phyloP scores from a whole-genome alignment of 2,888 invertebrate species.

The Caenorhabditis uteleia region DNA sequence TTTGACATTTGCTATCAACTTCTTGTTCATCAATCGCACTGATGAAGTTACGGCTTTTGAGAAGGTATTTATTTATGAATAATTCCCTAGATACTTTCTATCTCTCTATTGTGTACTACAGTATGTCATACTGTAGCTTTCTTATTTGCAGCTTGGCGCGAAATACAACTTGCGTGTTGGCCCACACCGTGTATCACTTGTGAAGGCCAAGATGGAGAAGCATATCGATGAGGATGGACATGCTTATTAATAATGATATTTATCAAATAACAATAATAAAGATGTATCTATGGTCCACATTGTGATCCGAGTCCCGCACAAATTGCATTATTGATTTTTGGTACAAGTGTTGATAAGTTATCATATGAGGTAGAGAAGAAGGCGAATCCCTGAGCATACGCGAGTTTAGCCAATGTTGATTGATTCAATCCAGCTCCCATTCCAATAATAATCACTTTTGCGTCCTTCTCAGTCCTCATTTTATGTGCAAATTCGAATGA shows the following conservation, averaged over 20 bases:
- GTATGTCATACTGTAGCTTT: no score
- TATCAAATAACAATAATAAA: neutral
- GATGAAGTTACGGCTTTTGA: conserved; percentile 52
- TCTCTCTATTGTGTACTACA: neutral
- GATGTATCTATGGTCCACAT: conserved; percentile 35
- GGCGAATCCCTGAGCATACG: conserved; percentile 46
- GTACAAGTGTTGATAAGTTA: conserved; percentile 24
- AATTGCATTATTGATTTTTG: conserved; percentile 44
- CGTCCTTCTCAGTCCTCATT: conserved; percentile 36
- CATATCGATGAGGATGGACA: conserved; percentile 37
- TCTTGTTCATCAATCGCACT: conserved; percentile 31
- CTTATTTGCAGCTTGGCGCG: conserved; percentile 41
- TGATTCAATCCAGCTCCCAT: conserved; percentile 42
- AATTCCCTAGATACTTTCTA: no score
- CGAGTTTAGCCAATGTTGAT: conserved; percentile 25
- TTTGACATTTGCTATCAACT: conserved; percentile 44
- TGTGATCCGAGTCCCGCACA: conserved; percentile 29
- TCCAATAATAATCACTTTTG: conserved; percentile 50
- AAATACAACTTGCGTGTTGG: conserved; percentile 45
- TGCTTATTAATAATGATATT: conserved; percentile 12
- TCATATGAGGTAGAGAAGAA: conserved; percentile 42
- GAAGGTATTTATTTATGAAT: conserved; percentile 17
- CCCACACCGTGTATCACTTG: conserved; percentile 45
- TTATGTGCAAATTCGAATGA: conserved; percentile 48
- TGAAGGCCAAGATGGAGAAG: conserved; percentile 34